A percentile compares a stretch with the other conserved stretches of the same genome.
phyloP scores from a whole-genome alignment of 2,797 vertebrate genomes.

The Delichon dasypus region DNA sequence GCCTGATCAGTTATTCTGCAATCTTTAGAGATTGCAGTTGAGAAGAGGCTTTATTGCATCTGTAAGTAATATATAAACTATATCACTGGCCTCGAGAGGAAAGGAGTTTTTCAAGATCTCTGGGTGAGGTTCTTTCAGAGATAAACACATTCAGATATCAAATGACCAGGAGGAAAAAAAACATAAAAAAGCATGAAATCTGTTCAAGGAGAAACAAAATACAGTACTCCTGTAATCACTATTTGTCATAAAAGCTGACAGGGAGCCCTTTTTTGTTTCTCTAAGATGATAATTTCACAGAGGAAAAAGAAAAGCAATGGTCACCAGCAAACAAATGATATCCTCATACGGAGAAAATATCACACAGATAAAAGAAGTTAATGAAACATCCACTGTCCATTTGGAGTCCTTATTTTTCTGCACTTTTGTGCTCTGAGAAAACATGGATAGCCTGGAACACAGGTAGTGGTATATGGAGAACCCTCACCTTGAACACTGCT shows the following conservation, averaged over 20 bases:
- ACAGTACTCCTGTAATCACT: not conserved
- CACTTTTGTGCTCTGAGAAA: not conserved
- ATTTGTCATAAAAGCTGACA: not conserved
- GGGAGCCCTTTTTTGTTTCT: not conserved
- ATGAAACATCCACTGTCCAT: not conserved
- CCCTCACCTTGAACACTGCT: not conserved
- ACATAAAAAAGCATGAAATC: not conserved
- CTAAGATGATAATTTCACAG: not conserved
- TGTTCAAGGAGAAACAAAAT: slow-evolving; percentile 10
- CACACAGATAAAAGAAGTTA: not conserved
- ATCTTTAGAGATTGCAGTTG: not conserved
- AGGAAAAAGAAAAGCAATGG: not conserved
- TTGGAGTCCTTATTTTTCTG: not conserved
- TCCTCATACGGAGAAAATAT: not conserved
- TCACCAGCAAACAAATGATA: not conserved
- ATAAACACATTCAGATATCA: slow-evolving; percentile 45
- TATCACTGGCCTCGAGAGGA: not conserved
- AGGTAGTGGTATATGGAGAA: not conserved
- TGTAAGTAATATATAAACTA: slow-evolving; percentile 13
- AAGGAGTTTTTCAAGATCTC: slow-evolving; percentile 28
- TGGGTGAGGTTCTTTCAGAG: slow-evolving; percentile 18
- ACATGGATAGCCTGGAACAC: not conserved
- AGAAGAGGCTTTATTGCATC: not conserved
- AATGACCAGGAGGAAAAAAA: not conserved
- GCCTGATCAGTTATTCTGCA: slow-evolving; percentile 7